Percentiles rank a stretch among this genome's conserved stretches.
Evolutionary conservation across 2,113 vertebrate species (phyloP).

Genomic region (Bubo scandiacus): DNA sequence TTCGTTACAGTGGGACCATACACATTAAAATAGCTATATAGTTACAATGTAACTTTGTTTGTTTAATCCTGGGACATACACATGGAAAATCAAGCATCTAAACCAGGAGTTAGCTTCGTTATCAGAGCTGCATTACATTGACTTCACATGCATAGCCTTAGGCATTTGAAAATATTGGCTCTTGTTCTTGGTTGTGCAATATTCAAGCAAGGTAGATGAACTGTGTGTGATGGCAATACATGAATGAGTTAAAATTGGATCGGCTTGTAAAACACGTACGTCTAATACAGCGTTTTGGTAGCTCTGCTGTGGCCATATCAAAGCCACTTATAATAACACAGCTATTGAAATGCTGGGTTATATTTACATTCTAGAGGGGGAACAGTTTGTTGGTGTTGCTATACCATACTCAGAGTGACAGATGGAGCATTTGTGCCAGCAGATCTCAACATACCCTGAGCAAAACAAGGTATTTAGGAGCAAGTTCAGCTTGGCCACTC

Average conservation of each 20-base stretch:
- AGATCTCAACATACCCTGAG: neutral
- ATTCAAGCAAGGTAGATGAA: neutral
- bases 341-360: neutral
- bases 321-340: neutral
- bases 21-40: neutral
- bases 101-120: neutral
- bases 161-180: neutral
- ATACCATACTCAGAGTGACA: neutral
- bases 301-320: conserved; percentile 8
- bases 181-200: neutral
- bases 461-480: neutral
- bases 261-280: neutral
- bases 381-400: neutral
- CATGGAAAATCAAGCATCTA: neutral
- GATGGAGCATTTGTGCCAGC: neutral
- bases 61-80: neutral
- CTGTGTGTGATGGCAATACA: neutral
- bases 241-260: conserved; percentile 48
- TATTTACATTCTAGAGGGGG: neutral
- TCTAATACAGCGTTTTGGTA: neutral
- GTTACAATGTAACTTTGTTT: neutral
- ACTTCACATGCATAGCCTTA: neutral
- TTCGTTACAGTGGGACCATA: neutral
- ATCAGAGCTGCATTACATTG: neutral
- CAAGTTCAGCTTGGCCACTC: neutral